These are phyloP conservation scores for Ophion ellenae DNA, from an alignment of 2,888 invertebrate genomes.

Conservation along the genomic window DNA sequence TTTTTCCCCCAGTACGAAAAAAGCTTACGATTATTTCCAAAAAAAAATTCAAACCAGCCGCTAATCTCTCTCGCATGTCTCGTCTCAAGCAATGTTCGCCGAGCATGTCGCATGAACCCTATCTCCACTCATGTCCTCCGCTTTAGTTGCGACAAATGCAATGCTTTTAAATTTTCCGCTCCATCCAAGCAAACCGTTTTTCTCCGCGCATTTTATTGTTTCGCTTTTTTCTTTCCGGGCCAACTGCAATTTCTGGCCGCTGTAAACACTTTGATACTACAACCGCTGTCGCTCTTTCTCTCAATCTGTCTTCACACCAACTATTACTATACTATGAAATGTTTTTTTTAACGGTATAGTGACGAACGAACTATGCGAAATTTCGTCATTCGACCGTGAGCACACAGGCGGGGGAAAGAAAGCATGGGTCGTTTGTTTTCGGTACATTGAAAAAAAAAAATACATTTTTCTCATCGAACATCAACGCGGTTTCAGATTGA, in stretches of 20 bases:
- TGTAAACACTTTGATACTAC: slow-evolving; percentile 62
- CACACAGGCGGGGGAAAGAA: slow-evolving; percentile 54
- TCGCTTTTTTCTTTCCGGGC: slow-evolving; percentile 34
- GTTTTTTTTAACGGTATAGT: slow-evolving; percentile 36
- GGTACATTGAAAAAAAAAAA: not conserved
- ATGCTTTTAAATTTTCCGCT: slow-evolving; percentile 3
- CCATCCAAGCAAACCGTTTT: slow-evolving; percentile 17
- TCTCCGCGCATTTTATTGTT: slow-evolving; percentile 1
- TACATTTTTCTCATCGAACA: not conserved
- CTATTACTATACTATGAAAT: slow-evolving; percentile 31
- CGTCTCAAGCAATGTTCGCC: slow-evolving; percentile 9
- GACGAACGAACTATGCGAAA: slow-evolving; percentile 34
- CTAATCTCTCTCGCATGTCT: not conserved
- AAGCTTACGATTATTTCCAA: not conserved
- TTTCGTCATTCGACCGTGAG: slow-evolving; percentile 54
- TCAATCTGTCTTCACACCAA: slow-evolving; percentile 57
- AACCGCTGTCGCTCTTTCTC: slow-evolving; percentile 45
- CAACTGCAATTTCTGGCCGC: slow-evolving; percentile 51
- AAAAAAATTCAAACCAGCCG: slow-evolving; percentile 6
- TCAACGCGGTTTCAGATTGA: not conserved
- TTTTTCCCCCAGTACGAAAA: not conserved
- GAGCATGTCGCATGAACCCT: slow-evolving; percentile 35
- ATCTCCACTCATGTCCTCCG: not conserved
- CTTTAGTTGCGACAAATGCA: slow-evolving; percentile 1
- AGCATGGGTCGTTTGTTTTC: slow-evolving; percentile 53